A percentile compares a stretch with the other conserved stretches of the same genome.
phyloP scores from a whole-genome alignment of 2,888 invertebrate genomes.

The Pasiphila rectangulata region DNA sequence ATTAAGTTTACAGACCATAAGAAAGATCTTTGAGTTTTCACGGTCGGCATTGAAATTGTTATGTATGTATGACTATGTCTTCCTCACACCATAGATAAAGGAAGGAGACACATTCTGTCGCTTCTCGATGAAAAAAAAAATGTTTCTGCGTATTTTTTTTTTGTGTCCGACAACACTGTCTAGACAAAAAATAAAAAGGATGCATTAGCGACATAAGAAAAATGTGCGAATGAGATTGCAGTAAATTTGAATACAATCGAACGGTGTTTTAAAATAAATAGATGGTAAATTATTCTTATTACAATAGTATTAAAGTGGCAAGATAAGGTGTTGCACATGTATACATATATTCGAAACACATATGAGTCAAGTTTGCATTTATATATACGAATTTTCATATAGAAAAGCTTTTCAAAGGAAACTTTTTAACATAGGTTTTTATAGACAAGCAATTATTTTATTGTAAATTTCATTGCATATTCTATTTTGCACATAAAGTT shows the following conservation, averaged over 20 bases:
- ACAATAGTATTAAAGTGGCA: neutral
- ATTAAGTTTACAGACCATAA: neutral
- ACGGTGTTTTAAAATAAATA: constrained; percentile 12
- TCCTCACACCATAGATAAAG: neutral
- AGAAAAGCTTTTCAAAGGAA: too few species aligned
- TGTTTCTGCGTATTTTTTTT: constrained; percentile 9
- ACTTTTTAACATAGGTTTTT: constrained; percentile 6
- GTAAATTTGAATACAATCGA: constrained; percentile 31
- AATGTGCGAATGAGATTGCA: constrained; percentile 26
- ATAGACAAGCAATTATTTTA: constrained; percentile 7
- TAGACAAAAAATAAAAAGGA: constrained; percentile 25
- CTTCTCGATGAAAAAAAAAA: constrained; percentile 11
- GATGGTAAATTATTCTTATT: neutral
- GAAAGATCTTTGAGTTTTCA: neutral
- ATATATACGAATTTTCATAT: too few species aligned
- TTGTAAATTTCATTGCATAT: constrained; percentile 42
- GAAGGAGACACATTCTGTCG: constrained; percentile 5
- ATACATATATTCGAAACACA: too few species aligned
- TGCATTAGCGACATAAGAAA: constrained; percentile 21
- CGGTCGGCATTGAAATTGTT: neutral
- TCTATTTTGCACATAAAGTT: constrained; percentile 64
- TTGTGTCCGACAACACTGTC: constrained; percentile 16
- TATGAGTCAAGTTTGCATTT: too few species aligned
- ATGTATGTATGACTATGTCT: too few species aligned
- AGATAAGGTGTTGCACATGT: neutral